Percentiles rank a stretch among this genome's conserved stretches.
Conservation (phyloP, 2,113 vertebrate species). For the Poeciliopsis occidentalis region DNA sequence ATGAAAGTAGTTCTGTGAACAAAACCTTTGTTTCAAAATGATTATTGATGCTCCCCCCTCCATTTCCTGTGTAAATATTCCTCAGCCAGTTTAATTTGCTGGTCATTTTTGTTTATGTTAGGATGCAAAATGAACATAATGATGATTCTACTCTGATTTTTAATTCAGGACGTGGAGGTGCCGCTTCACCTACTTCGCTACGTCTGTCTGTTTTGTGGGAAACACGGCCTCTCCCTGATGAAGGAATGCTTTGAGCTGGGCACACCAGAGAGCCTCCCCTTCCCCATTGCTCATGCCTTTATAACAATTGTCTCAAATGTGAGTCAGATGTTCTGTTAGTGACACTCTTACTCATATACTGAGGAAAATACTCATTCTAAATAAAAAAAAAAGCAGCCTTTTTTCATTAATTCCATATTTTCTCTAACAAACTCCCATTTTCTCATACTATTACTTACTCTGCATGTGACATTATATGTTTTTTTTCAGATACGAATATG, state of each 20-base stretch:
- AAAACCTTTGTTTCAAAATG: background rate
- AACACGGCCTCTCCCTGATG: conserved; percentile 98
- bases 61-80: no score
- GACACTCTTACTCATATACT: background rate
- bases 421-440: background rate
- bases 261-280: conserved; percentile 92
- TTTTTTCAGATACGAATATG: conserved; percentile 94
- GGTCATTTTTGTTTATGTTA: background rate
- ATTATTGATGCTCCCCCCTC: no score
- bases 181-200: conserved; percentile 98
- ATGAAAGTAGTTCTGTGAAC: background rate
- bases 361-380: background rate
- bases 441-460: background rate
- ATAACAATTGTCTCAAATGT: conserved; percentile 99
- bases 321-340: conserved; percentile 61
- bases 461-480: background rate
- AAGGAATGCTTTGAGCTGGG: conserved; percentile 98
- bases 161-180: conserved; percentile 93
- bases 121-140: background rate
- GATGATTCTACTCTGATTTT: background rate
- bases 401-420: no score
- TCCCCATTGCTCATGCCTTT: conserved; percentile 97
- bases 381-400: no score
- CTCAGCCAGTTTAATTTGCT: background rate
- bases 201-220: conserved; percentile 97